phyloP scores from a whole-genome alignment of 2,888 invertebrate species.

The Trypoxylon attenuatum region DNA sequence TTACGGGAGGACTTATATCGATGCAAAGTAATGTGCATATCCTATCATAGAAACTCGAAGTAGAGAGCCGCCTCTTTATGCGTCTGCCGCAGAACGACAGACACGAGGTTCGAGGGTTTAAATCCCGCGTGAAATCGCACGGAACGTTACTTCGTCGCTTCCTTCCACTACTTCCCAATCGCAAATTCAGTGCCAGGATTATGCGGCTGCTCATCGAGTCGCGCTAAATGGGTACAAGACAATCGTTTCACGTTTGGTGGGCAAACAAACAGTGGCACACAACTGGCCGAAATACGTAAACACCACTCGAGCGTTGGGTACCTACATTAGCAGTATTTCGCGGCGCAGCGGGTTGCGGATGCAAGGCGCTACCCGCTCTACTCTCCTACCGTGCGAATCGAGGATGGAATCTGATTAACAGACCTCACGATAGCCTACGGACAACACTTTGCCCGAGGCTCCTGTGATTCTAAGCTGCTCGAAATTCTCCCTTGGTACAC shows the following conservation, averaged over 20 bases:
- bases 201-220: slow-evolving; percentile 31
- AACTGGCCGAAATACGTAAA: slow-evolving; percentile 31
- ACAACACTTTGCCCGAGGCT: background rate
- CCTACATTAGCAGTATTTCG: slow-evolving; percentile 28
- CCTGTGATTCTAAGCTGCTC: background rate
- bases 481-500: background rate
- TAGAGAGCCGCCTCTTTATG: background rate
- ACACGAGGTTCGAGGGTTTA: background rate
- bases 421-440: background rate
- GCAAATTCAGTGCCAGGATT: too few relatives aligned
- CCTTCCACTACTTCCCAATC: too few relatives aligned
- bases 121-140: slow-evolving; percentile 8
- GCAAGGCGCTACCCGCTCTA: too few relatives aligned
- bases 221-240: slow-evolving; percentile 37
- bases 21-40: slow-evolving; percentile 1
- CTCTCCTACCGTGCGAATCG: too few relatives aligned
- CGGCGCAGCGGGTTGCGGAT: too few relatives aligned
- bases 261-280: slow-evolving; percentile 30
- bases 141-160: too few relatives aligned
- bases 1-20: background rate
- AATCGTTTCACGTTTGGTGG: slow-evolving; percentile 33
- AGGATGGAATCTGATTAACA: slow-evolving; percentile 27
- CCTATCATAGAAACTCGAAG: background rate
- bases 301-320: slow-evolving; percentile 25
- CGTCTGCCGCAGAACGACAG: slow-evolving; percentile 5